A percentile compares a stretch with the other conserved stretches of the same genome.
Conservation (phyloP, 2,888 invertebrate species). For the Autographa gamma region DNA sequence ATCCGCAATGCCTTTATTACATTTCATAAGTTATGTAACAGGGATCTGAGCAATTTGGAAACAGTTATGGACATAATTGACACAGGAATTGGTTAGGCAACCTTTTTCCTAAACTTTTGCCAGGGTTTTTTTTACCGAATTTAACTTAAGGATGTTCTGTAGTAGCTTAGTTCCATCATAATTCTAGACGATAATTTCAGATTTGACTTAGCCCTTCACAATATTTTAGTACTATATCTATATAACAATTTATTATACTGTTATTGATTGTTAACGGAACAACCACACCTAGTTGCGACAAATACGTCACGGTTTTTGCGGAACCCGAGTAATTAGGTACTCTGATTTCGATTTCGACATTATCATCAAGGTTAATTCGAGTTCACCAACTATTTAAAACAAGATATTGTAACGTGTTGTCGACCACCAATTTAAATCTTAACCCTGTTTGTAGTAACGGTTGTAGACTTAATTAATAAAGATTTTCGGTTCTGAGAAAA, state of each 20-base stretch:
- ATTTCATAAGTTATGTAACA: no score
- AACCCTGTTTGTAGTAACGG: background rate
- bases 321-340: constrained; percentile 2
- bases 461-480: background rate
- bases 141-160: no score
- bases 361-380: constrained; percentile 15
- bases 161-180: no score
- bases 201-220: background rate
- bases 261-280: background rate
- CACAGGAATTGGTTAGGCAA: no score
- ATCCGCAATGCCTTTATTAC: no score
- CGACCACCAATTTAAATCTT: background rate
- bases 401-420: background rate
- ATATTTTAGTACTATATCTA: background rate
- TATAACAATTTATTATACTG: background rate
- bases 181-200: no score
- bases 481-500: background rate
- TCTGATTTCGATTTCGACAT: constrained; percentile 1
- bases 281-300: background rate
- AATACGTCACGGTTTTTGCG: background rate
- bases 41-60: no score
- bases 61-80: no score
- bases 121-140: no score
- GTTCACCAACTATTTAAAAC: constrained; percentile 6
- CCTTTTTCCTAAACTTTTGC: no score